Base-by-base conservation (phyloP, 30 jellyfish, hydroid and myxozoan genomes). In the Hydractinia symbiolongicarpus region DNA sequence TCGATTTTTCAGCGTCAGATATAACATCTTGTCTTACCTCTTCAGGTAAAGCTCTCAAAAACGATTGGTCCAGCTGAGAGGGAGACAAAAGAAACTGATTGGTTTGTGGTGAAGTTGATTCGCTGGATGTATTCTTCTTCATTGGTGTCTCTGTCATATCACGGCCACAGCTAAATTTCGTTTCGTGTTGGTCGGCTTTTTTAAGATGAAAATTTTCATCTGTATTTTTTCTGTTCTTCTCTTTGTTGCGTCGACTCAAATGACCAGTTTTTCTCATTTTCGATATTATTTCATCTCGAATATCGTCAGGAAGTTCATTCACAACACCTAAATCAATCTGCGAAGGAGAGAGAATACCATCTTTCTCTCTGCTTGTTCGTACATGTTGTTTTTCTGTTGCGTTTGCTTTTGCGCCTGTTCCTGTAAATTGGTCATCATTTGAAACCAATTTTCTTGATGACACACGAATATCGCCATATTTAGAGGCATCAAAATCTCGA, bases 301-400 rank as follows among this genome's bases (percentile, higher is more conserved):
- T 79, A 51, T 89, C 95, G 8, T 73, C 86, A 5, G 96, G 96
- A 50, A 89, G 66, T 16, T 86, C 88, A 49, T 84, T 66, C 52
- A 89, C 79, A 15, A 83, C 94, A 54, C 81, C 56, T 11, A 86
- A 85, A 66, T 89, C 96, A 55, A 89, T 78, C 61, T 84, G 92
- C 44, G 95, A 84, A 17, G 94, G 84, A 6, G 96, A 88, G 53
- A 89, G 86, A 62, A 89, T 67, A 14, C 77, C 91, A 50, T 11
- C 21, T 9, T 20, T 85, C 30, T 6, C 19, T 53, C n/a, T 44
- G 54, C 52, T 61, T 6, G 17, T 40, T 50, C 16, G 30, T 30
- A 30, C 44, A 2, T 30, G 44, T 30, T 30, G 44, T 30, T 30
- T 30, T 30, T 30, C 44, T 9, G 71, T 10, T 54, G 11, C 4